phyloP scores from a whole-genome alignment of 1,140 invertebrate genomes.

The Argopecten irradians region DNA sequence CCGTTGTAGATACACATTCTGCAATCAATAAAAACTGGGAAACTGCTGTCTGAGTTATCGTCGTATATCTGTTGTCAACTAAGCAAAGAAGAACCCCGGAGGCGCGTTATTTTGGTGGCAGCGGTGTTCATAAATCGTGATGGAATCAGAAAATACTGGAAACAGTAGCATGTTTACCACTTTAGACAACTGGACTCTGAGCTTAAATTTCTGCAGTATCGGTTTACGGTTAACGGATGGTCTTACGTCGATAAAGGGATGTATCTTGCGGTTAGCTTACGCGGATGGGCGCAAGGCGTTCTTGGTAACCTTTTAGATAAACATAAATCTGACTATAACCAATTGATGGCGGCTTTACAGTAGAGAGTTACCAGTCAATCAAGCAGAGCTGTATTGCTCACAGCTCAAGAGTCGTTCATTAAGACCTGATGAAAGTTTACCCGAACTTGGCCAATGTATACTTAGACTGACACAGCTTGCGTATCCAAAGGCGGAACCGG shows the following conservation, averaged over 20 bases:
- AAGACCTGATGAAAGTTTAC: background rate
- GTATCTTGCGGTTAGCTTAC: slow-evolving; percentile 24
- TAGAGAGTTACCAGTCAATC: slow-evolving; percentile 2
- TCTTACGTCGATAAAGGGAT: slow-evolving; percentile 3
- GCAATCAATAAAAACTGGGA: too few relatives aligned
- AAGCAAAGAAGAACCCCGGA: background rate
- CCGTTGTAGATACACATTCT: too few relatives aligned
- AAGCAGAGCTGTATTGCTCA: slow-evolving; percentile 26
- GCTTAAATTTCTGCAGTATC: too few relatives aligned
- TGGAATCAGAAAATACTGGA: too few relatives aligned
- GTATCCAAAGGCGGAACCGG: background rate
- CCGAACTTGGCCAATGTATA: slow-evolving; percentile 21
- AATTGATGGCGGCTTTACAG: background rate
- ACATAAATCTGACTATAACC: background rate
- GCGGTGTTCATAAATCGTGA: too few relatives aligned
- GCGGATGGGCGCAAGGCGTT: slow-evolving; percentile 28
- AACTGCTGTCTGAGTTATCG: too few relatives aligned
- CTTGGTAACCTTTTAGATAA: background rate
- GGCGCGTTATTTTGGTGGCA: too few relatives aligned
- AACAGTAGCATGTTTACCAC: too few relatives aligned
- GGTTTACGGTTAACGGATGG: slow-evolving; percentile 9
- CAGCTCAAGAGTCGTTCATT: background rate
- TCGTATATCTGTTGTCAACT: too few relatives aligned
- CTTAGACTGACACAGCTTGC: background rate
- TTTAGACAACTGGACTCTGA: too few relatives aligned